phyloP scores from a whole-genome alignment of 2,797 vertebrate genomes.

The Borostomias antarcticus region DNA sequence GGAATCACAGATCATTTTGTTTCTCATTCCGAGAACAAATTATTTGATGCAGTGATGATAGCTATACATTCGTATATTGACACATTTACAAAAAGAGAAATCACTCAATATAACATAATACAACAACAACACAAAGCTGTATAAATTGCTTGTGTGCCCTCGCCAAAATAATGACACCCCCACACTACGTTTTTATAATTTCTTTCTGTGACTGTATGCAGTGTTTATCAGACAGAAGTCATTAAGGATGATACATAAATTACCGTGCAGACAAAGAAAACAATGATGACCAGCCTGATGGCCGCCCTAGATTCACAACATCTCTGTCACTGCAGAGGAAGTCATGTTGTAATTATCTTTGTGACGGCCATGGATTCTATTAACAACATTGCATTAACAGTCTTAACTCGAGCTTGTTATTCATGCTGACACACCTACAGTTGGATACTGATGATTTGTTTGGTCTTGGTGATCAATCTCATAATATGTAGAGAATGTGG shows the following conservation, averaged over 20 bases:
- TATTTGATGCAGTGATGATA: not conserved
- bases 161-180: not conserved
- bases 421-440: not conserved
- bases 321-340: slow-evolving; percentile 22
- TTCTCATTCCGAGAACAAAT: not conserved
- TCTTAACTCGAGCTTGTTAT: not conserved
- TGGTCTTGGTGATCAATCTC: no score
- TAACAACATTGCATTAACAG: not conserved
- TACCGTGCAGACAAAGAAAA: slow-evolving; percentile 29
- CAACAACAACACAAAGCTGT: not conserved
- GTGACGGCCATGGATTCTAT: not conserved
- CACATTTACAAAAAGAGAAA: no score
- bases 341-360: not conserved
- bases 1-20: no score
- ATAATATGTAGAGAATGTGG: no score
- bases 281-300: slow-evolving; percentile 11
- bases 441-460: not conserved
- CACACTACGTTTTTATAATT: not conserved
- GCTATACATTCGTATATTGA: not conserved
- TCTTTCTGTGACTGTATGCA: slow-evolving; percentile 32
- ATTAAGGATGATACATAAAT: slow-evolving; percentile 43
- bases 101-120: not conserved
- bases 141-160: no score
- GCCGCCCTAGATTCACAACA: slow-evolving; percentile 6
- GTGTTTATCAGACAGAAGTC: slow-evolving; percentile 20